Base-by-base conservation (phyloP, 2,888 invertebrate genomes). In the Bellardia pandia region DNA sequence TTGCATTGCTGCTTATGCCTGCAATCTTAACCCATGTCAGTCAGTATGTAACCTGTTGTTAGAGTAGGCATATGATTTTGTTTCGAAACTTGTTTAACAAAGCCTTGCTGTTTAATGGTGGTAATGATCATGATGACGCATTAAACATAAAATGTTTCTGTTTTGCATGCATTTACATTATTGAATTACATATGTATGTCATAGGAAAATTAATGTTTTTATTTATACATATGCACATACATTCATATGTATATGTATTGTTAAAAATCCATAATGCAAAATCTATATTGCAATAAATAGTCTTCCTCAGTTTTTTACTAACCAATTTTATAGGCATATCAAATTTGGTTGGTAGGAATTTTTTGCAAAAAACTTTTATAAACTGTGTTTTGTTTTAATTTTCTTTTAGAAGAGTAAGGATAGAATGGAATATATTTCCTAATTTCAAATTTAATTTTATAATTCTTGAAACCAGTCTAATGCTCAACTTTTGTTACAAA, bases 151-250 rank as follows among this genome's bases (percentile, higher is more conserved):
- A 66, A 23, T 42, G 2, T 66, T 42, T 16, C 40, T 42, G 16
- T 42, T 64, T 33, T 60, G 33, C n/a, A n/a, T 64, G 14, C 16
- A 64, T 64, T 64, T 64, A 64, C 64, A 64, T 64, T 40, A 64
- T 64, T 40, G n/a, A 66, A 66, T 66, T 66, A 42, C 66, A 66
- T 66, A 45, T 66, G 66, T 66, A 66, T 66, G 66, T 45, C 66
- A 66, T 45, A 42, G 5, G 23, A 56, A 14, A 56, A 23, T 56
- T 56, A 23, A 16, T 56, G 14, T 56, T 23, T 56, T 16, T 53
- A 16, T 48, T 11, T 13, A 13, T 48, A 48, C 42, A 42, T 5
- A 7, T 7, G 9, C 4, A 23, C 42, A 42, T 42, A 42, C 5
- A 40, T 7, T 5, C 23, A 23, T 23, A 23, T 23, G 1, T 1